phyloP scores from a whole-genome alignment of 1,140 invertebrate species.

The Periplaneta americana region DNA sequence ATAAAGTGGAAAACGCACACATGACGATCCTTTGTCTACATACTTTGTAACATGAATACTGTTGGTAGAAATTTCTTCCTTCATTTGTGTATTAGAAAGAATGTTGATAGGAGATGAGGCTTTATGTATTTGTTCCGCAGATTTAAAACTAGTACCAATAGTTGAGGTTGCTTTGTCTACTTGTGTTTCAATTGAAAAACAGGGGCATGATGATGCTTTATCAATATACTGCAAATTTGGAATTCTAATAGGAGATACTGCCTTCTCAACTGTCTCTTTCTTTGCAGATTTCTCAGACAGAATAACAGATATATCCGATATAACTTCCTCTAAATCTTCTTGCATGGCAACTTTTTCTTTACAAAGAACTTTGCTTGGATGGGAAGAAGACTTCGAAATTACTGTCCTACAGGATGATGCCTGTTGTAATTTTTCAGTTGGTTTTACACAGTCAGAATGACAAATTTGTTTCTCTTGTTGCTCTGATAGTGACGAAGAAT shows the following conservation, averaged over 20 bases:
- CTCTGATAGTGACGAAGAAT: neutral
- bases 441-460: neutral
- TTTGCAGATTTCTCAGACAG: neutral
- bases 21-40: neutral
- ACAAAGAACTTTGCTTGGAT: neutral
- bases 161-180: too few relatives aligned
- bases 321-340: too few relatives aligned
- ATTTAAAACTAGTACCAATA: too few relatives aligned
- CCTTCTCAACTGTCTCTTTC: neutral
- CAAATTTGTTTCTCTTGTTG: neutral
- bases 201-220: neutral
- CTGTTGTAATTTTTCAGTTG: neutral
- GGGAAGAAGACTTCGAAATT: neutral
- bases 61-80: neutral
- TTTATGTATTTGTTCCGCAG: too few relatives aligned
- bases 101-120: neutral
- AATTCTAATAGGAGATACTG: neutral
- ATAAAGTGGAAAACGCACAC: neutral
- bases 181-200: too few relatives aligned
- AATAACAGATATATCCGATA: too few relatives aligned
- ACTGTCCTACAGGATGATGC: neutral
- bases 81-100: neutral
- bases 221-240: neutral
- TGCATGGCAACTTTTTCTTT: neutral
- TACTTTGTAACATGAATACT: neutral